Percentiles rank a stretch among this genome's conserved stretches.
These are phyloP conservation scores for Oophaga sylvatica DNA, from an alignment of 2,797 vertebrate genomes.

Conservation along the genomic window DNA sequence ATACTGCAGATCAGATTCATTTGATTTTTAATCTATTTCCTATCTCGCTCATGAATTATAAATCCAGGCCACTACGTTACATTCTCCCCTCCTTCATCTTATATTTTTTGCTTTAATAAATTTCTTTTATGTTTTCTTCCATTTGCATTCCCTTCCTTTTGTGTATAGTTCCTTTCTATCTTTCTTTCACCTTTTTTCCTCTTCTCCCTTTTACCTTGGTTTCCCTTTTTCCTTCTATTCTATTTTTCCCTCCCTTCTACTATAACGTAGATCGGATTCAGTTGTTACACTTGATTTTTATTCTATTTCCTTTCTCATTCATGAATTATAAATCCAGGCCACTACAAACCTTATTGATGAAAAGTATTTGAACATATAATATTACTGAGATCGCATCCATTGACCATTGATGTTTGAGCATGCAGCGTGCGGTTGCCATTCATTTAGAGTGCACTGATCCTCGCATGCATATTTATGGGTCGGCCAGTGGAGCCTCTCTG, in stretches of 20 bases:
- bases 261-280: background rate
- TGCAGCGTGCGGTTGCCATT: background rate
- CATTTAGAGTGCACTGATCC: background rate
- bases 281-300: background rate
- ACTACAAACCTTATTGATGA: background rate
- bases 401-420: background rate
- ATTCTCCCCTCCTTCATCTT: background rate
- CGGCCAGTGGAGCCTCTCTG: background rate
- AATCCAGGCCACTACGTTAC: too few relatives aligned
- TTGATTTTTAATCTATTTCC: too few relatives aligned
- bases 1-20: too few relatives aligned
- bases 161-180: too few relatives aligned
- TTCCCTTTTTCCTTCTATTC: background rate
- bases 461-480: slow-evolving; percentile 14
- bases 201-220: background rate
- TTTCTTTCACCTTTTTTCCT: background rate
- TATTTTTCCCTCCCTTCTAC: background rate
- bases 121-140: background rate
- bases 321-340: background rate
- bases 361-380: background rate
- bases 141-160: background rate
- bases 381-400: background rate
- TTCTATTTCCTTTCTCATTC: background rate
- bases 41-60: too few relatives aligned
- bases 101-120: background rate